Evolutionary conservation across 2,888 invertebrate species (phyloP).

Genomic region (Acrobasis consociella): DNA sequence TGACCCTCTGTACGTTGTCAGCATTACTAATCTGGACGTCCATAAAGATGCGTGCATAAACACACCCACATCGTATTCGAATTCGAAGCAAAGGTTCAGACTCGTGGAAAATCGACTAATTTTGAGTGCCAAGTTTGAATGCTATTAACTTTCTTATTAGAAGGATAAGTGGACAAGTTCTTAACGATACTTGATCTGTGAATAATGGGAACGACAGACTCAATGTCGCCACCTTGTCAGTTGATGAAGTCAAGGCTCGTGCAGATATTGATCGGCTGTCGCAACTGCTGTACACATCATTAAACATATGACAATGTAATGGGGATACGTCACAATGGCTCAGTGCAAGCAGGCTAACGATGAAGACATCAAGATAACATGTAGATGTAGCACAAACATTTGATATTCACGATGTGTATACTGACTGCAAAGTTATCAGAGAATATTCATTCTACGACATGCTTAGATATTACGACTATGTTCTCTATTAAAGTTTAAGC

Average conservation of each 20-base stretch:
- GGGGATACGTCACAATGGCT: conserved; percentile 43
- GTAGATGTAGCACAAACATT: conserved; percentile 32
- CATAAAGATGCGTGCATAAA: conserved; percentile 33
- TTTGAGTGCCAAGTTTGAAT: conserved; percentile 9
- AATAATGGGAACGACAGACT: conserved; percentile 30
- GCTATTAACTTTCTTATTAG: background rate
- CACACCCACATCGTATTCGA: conserved; percentile 40
- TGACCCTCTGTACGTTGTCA: conserved; percentile 55
- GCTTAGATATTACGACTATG: conserved; percentile 2
- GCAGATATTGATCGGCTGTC: conserved; percentile 54
- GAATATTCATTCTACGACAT: background rate
- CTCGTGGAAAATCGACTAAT: conserved; percentile 27
- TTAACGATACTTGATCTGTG: conserved; percentile 17
- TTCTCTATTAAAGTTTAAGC: conserved; percentile 6
- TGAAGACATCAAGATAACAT: conserved; percentile 54
- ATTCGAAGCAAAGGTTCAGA: conserved; percentile 27
- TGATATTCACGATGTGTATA: conserved; percentile 30
- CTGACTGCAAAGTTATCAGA: conserved; percentile 1
- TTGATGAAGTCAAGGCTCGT: conserved; percentile 43
- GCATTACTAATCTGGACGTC: conserved; percentile 61
- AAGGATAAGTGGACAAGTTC: conserved; percentile 20
- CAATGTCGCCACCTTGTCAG: conserved; percentile 44
- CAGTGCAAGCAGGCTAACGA: conserved; percentile 43
- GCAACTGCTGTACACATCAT: conserved; percentile 53
- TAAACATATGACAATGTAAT: conserved; percentile 55